A percentile compares a stretch with the other conserved stretches of the same genome.
Evolutionary conservation across 2,113 vertebrate genomes (phyloP).

Genomic region (Chrysochloris asiatica): DNA sequence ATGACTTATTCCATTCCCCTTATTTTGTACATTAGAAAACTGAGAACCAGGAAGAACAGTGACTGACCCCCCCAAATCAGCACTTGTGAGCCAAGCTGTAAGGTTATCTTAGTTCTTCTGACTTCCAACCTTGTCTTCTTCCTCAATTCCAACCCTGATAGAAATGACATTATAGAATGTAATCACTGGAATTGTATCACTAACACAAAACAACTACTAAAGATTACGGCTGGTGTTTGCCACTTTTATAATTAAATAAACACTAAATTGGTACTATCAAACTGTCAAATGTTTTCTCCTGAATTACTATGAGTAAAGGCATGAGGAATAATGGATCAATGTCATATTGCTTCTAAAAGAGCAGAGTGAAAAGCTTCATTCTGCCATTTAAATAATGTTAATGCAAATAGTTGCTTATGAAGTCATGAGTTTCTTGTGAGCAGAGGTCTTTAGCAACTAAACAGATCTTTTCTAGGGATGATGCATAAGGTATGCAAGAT

Average conservation of each 20-base stretch:
- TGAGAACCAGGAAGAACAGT: not conserved
- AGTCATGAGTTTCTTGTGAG: not conserved
- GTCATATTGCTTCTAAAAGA: slow-evolving; percentile 26
- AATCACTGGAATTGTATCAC: not conserved
- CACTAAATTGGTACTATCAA: slow-evolving; percentile 7
- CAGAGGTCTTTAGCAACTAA: not conserved
- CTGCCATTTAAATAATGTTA: not conserved
- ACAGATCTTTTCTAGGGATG: not conserved
- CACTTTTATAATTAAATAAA: slow-evolving; percentile 51
- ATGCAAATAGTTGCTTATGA: not conserved
- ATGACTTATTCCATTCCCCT: not conserved
- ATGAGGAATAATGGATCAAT: slow-evolving; percentile 12
- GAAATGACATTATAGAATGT: slow-evolving; percentile 45
- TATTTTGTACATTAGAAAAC: slow-evolving; percentile 27
- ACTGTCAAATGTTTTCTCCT: slow-evolving; percentile 35
- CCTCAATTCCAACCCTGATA: not conserved
- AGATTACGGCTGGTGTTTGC: slow-evolving; percentile 45
- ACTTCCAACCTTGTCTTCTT: not conserved
- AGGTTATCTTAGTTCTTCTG: not conserved
- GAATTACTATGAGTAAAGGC: slow-evolving; percentile 22
- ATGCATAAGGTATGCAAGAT: not conserved
- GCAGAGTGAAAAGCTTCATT: not conserved
- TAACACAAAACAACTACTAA: slow-evolving; percentile 38
- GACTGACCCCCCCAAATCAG: not conserved
- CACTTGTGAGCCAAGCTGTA: not conserved